A percentile compares a stretch with the other conserved stretches of the same genome.
Conservation (phyloP, 2,888 invertebrate species). For the Caenorhabditis macrosperma region DNA sequence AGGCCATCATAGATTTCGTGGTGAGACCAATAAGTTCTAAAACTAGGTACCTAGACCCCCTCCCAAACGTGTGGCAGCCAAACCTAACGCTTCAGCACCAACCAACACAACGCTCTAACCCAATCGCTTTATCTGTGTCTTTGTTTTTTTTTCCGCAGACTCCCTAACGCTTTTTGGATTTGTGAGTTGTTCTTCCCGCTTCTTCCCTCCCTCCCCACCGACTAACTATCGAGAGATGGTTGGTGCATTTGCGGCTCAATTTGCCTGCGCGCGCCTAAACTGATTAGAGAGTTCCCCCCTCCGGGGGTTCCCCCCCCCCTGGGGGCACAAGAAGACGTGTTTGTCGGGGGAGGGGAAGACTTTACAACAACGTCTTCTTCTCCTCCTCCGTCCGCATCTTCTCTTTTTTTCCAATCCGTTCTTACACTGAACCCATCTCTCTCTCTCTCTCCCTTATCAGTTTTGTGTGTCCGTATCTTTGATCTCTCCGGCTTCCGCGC, state of each 20-base stretch:
- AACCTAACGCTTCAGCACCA: conserved; percentile 20
- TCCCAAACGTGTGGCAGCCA: conserved; percentile 14
- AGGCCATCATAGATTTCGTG: too few species aligned
- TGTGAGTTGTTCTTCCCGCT: conserved; percentile 6
- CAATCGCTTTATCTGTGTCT: background rate
- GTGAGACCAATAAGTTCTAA: too few species aligned
- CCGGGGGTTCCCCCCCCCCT: conserved; percentile 7
- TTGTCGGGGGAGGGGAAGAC: background rate
- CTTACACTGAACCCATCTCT: background rate
- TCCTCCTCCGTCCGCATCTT: conserved; percentile 10
- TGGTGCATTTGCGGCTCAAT: conserved; percentile 25
- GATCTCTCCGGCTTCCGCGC: conserved; percentile 6
- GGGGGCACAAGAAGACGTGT: conserved; percentile 3
- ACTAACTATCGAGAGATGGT: conserved; percentile 31
- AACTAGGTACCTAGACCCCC: background rate
- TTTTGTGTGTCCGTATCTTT: background rate
- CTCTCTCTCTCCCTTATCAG: conserved; percentile 26
- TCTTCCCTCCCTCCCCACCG: background rate
- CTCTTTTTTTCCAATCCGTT: background rate
- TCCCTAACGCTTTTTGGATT: conserved; percentile 42
- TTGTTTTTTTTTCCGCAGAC: too few species aligned
- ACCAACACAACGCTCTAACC: conserved; percentile 2
- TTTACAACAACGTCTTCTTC: background rate
- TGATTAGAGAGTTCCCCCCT: conserved; percentile 27
- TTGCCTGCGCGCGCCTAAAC: conserved; percentile 35